Conservation (phyloP, 1,140 invertebrate genomes). For the Diorhabda sublineata region DNA sequence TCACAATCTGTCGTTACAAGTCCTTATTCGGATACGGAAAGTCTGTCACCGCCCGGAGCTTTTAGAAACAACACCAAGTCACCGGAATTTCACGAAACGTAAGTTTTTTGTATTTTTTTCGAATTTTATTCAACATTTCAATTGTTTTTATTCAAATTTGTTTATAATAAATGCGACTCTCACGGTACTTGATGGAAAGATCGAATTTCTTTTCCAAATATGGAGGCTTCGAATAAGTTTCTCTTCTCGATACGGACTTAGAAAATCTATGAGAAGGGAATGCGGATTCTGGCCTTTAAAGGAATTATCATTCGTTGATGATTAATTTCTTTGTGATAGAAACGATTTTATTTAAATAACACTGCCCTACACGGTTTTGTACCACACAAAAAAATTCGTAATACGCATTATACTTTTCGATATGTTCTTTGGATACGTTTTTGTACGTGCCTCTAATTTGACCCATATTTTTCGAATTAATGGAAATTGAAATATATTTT, state of each 20-base stretch:
- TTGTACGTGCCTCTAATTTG: too few species aligned
- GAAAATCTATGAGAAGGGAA: background rate
- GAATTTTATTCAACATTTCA: too few species aligned
- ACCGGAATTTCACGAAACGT: constrained; percentile 51
- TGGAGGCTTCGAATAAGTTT: background rate
- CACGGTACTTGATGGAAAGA: too few species aligned
- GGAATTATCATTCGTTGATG: background rate
- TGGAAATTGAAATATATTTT: too few species aligned
- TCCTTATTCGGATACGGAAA: constrained; percentile 44
- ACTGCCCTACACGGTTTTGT: too few species aligned
- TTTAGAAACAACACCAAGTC: constrained; percentile 43
- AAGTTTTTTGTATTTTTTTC: constrained; percentile 31
- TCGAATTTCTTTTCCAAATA: constrained; percentile 4
- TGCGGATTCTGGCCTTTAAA: constrained; percentile 7
- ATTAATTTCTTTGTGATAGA: background rate
- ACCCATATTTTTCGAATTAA: too few species aligned
- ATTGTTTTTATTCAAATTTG: too few species aligned
- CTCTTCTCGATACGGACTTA: background rate
- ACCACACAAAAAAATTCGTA: too few species aligned
- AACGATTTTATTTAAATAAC: too few species aligned
- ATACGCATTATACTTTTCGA: too few species aligned
- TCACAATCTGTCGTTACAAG: constrained; percentile 31
- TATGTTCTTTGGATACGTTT: too few species aligned
- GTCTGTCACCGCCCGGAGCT: constrained; percentile 42
- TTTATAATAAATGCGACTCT: too few species aligned